Evolutionary conservation across 2,797 vertebrate species (phyloP), one percentile per base, ranked within the genome.

Genomic region (Melanotaenia pygmaea): DNA sequence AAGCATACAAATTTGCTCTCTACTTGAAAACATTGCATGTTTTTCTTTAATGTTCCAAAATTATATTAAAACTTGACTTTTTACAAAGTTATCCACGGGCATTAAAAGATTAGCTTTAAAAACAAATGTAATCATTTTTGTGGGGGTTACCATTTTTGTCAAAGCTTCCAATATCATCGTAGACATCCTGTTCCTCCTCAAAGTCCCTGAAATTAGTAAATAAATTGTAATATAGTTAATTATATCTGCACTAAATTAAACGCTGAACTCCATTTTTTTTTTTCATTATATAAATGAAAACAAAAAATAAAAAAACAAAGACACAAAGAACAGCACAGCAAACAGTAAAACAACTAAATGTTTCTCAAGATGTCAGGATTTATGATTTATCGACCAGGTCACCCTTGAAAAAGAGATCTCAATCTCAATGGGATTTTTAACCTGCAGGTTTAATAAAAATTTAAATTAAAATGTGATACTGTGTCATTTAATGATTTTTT

Each of bases 121-220:
- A 57, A 30, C 6, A 34, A 43, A 67, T 59, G 26, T 38, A 64
- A 30, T 14, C 2, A 20, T 18, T 28, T 24, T 64, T 38, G 16
- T 1, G 16, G 40, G 35, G 45, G 50, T 75, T 83, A 93, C 92
- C 90, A 28, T 71, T 89, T 5, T 74, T 89, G 16, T 90, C 85
- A 54, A 85, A 74, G 76, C 72, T 87, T 51, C 34, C 88, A 12
- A 92, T 80, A 59, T 93, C 92, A 22, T 93, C 92, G 5, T 93
- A 93, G 1, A 77, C 67, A 5, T 89, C 88, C 67, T 88, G 73
- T 24, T 64, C 14, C 1, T 88, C 79, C 0, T 85, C 85, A 28
- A 74, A 18, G 56, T 87, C 79, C 16, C 91, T 92, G 85, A 28
- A 80, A 76, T 18, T 1, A 72, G 38, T 14, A 61, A 67, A 60